Evolutionary conservation across 2,797 vertebrate genomes (phyloP), one percentile per base, ranked within the genome.

Genomic region (Centropyge bicolor): DNA sequence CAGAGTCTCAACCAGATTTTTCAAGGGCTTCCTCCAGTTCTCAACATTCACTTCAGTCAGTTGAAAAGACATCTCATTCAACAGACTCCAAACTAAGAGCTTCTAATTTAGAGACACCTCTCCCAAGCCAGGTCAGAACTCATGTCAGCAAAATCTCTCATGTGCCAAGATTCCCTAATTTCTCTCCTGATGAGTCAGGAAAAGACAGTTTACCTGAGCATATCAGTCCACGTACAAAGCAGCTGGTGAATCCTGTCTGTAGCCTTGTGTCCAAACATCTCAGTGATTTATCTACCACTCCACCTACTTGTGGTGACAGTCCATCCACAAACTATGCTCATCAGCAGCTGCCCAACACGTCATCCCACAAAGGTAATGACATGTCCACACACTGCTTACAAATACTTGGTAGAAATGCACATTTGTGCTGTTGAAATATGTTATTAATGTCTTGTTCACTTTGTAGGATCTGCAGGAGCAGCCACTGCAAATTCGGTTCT

Each of bases 401-500:
- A 31, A 22, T 16, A 49, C 13, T 3, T 8, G 0, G 11, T 6
- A 49, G 3, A 31, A 64, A 36, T 80, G 35, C 27, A 31, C 8
- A 45, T 41, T n/a, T 55, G 1, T 14, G 3, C 4, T 31, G 4
- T 40, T 73, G 6, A 64, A 46, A 51, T 48, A 4, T 46, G 20
- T 81, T 38, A 27, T 62, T 69, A 27, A 45, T 31, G 1, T 16
- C 6, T 17, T 31, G 27, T 48, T 72, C 3, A n/a, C 71, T 45
- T n/a, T 48, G 3, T 24, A 54, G 70, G 14, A 55, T 67, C 56
- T 54, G 48, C 61, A 49, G 6, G 0, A 51, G 48, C 51, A 13
- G 59, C 48, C 3, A 0, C 54, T 41, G 8, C 63, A 1, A n/a
- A 13, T 20, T 91, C 92, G 20, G 65, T 91, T 63, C 81, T 95